A percentile compares a stretch with the other conserved stretches of the same genome.
These are phyloP conservation scores for Morinoia aosen DNA, from an alignment of 2,888 invertebrate species.

Conservation along the genomic window DNA sequence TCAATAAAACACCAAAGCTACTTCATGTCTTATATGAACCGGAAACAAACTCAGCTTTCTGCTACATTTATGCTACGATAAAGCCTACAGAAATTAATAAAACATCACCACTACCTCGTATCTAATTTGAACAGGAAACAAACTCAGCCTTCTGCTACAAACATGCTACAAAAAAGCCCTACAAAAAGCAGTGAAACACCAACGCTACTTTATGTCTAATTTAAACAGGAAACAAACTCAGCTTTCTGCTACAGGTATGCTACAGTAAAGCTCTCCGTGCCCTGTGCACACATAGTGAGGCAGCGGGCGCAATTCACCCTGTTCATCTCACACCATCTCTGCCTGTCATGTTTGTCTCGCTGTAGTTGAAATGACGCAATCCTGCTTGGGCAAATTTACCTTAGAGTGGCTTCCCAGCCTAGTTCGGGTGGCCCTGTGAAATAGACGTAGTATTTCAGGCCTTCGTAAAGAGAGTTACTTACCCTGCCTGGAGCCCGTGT, in stretches of 20 bases:
- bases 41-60: too few species aligned
- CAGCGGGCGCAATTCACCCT: neutral
- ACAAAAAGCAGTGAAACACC: too few species aligned
- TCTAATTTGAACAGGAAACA: neutral
- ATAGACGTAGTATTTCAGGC: neutral
- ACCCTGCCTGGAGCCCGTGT: neutral
- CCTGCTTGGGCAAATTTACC: slow-evolving; percentile 2
- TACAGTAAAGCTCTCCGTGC: neutral
- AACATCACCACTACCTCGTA: too few species aligned
- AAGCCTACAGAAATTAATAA: too few species aligned
- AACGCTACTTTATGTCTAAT: neutral
- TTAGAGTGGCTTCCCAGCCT: neutral
- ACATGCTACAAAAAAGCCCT: neutral
- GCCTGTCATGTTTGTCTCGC: neutral
- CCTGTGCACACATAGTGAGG: neutral
- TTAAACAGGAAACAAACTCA: neutral
- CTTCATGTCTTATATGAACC: too few species aligned
- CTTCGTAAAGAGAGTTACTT: neutral
- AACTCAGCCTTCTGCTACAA: neutral
- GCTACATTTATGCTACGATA: too few species aligned
- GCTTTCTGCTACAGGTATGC: neutral
- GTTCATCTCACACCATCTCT: slow-evolving; percentile 4
- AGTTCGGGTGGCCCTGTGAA: neutral
- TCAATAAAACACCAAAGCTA: too few species aligned
- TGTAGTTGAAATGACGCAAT: slow-evolving; percentile 17